Base-by-base conservation (phyloP, 2,888 invertebrate species). In the Drosophila tripunctata region DNA sequence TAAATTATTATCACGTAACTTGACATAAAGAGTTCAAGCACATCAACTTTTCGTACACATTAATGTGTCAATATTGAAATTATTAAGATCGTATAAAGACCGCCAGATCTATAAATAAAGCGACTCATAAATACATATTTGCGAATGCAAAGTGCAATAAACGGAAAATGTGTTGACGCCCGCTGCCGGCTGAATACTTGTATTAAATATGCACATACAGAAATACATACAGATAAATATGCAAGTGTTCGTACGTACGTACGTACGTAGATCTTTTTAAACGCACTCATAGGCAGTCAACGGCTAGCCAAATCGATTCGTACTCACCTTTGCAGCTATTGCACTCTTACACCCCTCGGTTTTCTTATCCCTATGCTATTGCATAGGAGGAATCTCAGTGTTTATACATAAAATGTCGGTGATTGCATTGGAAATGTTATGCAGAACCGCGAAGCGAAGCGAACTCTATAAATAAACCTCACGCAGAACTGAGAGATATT, bases 371-470 rank as follows among this genome's bases (percentile, higher is more conserved):
- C 14, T 14, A 30, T 5, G 27, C 5, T 12, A 12, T n/a, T 12
- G 31, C 12, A 22, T 35, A 35, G 19, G 3, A 2, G 3, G 8
- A 27, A 27, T 27, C 27, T 14, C 19, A 12, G 30, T 19, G 7
- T 52, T 4, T 44, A 24, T 24, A 8, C 27, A 44, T 24, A 33
- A 43, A 5, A 21, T 10, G 33, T 55, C 44, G 33, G 36, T 44
- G 61, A 68, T 47, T 82, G 76, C 85, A 76, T 82, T 85, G 85
- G 78, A 85, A 80, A 69, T 85, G 50, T 71, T 76, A 82, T 78
- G 83, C 81, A 82, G 78, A 74, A 60, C 33, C 48, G 47, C 45
- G 30, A 76, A 61, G 57, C 51, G 44, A 55, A 70, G 43, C 48
- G 38, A 61, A 67, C 52, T 65, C 81, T 84, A 75, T 73, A 80